Base-by-base conservation (phyloP, 2,797 vertebrate species). In the Gymnodraco acuticeps region DNA sequence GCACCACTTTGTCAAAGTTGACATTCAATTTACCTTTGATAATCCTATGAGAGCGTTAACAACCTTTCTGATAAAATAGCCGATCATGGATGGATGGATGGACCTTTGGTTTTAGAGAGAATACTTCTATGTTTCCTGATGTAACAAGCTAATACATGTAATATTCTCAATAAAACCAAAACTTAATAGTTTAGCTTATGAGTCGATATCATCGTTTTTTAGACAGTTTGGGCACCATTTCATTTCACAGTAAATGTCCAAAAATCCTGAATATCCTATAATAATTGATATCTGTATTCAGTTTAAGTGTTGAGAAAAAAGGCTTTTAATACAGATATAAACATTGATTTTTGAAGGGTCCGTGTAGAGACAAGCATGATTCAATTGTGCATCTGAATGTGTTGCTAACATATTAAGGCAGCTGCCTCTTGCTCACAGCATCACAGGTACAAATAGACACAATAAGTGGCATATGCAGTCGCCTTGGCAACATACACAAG, bases 401-500 rank as follows among this genome's bases (percentile, higher is more conserved):
- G 43, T 13, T 47, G 33, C 27, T 63, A 23, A 38, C 41, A 11
- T 61, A 31, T 20, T 41, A 54, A 70, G 56, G 65, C 54, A 27
- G 55, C 47, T 23, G 31, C 41, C 33, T 77, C 47, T 41, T 60
- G 11, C 60, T 77, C 61, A 23, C 23, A 72, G 78, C 16, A 20
- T 79, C 54, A 53, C 43, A 63, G 51, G 56, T 72, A 75, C 53
- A 61, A 64, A 86, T 78, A 54, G 4, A 56, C 60, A 51, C 81
- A 80, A 89, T 85, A 85, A 85, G 54, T 42, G 72, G 77, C 47
- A 41, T 77, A 54, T 75, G 62, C 68, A 63, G 84, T 88, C 51
- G 60, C 74, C 77, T 75, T 84, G 81, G 82, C 74, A 87, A 85
- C 84, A 70, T 63, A 60, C 47, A 61, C 17, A 60, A 55, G 56